Conservation (phyloP, 1,140 invertebrate species). For the Drosophila busckii region DNA sequence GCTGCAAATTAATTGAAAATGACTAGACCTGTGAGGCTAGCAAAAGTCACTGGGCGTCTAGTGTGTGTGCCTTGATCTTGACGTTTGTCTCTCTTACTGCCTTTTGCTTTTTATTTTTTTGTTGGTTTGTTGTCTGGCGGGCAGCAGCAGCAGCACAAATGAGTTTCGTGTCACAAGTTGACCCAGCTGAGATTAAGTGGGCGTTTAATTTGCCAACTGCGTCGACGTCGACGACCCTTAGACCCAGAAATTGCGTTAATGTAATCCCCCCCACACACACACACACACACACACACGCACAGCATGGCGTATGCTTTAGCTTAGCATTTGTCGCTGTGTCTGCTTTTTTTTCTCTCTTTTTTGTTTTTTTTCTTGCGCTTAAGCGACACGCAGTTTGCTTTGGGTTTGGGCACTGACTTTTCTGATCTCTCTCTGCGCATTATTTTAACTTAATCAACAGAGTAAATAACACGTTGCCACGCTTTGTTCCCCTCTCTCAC, state of each 20-base stretch:
- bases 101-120: neutral
- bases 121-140: neutral
- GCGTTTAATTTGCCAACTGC: constrained; percentile 72
- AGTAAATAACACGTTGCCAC: constrained; percentile 74
- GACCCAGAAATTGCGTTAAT: constrained; percentile 65
- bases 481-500: no score
- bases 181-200: constrained; percentile 71
- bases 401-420: constrained; percentile 51
- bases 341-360: neutral
- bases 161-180: constrained; percentile 74
- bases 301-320: constrained; percentile 31
- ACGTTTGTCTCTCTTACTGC: constrained; percentile 62
- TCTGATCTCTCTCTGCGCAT: constrained; percentile 51
- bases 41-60: constrained; percentile 8
- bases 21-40: constrained; percentile 40
- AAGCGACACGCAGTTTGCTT: constrained; percentile 26
- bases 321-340: neutral
- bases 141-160: constrained; percentile 34
- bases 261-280: no score
- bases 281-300: no score
- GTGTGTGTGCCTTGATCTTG: constrained; percentile 62
- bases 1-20: constrained; percentile 70
- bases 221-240: constrained; percentile 16
- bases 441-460: constrained; percentile 76
- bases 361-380: neutral